A percentile compares a stretch with the other conserved stretches of the same genome.
Conservation (phyloP, 2,888 invertebrate genomes). For the Xiphydria camelus region DNA sequence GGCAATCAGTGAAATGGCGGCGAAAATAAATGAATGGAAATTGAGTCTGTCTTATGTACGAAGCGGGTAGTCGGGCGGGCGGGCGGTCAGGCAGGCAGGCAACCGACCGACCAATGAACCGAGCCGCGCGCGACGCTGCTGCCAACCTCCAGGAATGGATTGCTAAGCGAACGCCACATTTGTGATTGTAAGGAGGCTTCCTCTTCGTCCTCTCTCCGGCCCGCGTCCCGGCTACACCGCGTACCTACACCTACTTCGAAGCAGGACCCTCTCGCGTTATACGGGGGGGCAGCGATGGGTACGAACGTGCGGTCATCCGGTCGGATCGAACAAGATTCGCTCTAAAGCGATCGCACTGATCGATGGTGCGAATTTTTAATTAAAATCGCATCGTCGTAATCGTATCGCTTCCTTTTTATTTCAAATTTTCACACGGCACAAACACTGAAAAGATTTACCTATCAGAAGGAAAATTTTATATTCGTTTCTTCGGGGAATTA, state of each 20-base stretch:
- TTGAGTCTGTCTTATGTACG: slow-evolving; percentile 46
- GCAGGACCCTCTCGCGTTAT: neutral
- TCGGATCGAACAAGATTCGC: too few relatives aligned
- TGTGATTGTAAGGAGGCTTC: slow-evolving; percentile 47
- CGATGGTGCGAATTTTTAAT: too few relatives aligned
- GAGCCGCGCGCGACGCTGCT: slow-evolving; percentile 5
- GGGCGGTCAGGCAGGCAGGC: neutral
- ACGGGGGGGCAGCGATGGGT: neutral
- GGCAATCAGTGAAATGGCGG: slow-evolving; percentile 55
- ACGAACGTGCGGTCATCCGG: too few relatives aligned
- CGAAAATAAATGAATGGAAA: slow-evolving; percentile 56
- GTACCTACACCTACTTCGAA: neutral
- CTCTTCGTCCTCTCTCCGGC: neutral
- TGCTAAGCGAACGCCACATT: slow-evolving; percentile 45
- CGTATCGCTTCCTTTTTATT: too few relatives aligned
- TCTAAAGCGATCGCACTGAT: neutral
- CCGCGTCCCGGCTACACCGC: neutral
- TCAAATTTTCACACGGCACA: too few relatives aligned
- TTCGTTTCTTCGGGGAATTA: too few relatives aligned
- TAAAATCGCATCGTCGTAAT: too few relatives aligned
- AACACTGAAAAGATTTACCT: too few relatives aligned
- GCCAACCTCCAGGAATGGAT: slow-evolving; percentile 44
- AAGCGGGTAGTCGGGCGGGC: slow-evolving; percentile 20
- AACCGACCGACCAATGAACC: neutral
- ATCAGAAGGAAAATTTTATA: too few relatives aligned